Percentiles rank a stretch among this genome's conserved stretches.
phyloP scores from a whole-genome alignment of 2,797 vertebrate species.

The Pelodytes ibericus region DNA sequence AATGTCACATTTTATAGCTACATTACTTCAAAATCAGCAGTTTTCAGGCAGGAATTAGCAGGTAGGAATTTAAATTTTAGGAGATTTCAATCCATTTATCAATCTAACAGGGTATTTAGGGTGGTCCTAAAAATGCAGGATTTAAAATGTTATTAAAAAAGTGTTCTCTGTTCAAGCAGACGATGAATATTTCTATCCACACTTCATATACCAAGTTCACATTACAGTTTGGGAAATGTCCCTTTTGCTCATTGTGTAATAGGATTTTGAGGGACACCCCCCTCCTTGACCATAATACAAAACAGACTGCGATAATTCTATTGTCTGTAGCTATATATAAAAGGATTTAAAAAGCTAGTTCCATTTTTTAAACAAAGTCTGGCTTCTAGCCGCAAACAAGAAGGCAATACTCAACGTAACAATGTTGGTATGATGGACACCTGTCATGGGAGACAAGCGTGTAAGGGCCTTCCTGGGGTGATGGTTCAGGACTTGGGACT shows the following conservation, averaged over 20 bases:
- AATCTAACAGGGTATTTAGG: slow-evolving; percentile 15
- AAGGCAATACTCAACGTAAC: slow-evolving; percentile 14
- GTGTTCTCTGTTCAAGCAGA: slow-evolving; percentile 22
- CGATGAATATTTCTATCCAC: slow-evolving; percentile 38
- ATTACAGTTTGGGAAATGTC: slow-evolving; percentile 44
- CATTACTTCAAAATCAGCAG: slow-evolving; percentile 39
- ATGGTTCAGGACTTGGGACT: neutral
- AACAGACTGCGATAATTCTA: slow-evolving; percentile 43
- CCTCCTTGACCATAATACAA: slow-evolving; percentile 36
- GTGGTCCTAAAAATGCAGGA: slow-evolving; percentile 39
- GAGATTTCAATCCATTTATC: slow-evolving; percentile 26
- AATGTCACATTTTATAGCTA: neutral
- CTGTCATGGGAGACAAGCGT: slow-evolving; percentile 44
- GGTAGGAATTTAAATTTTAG: slow-evolving; percentile 33
- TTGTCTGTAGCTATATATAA: slow-evolving; percentile 42
- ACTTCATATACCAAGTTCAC: slow-evolving; percentile 48
- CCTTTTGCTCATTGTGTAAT: slow-evolving; percentile 10
- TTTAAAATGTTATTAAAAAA: slow-evolving; percentile 31
- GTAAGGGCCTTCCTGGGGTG: slow-evolving; percentile 15
- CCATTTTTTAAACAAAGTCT: slow-evolving; percentile 4
- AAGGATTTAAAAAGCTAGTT: slow-evolving; percentile 27
- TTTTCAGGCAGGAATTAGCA: slow-evolving; percentile 31
- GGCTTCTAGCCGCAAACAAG: slow-evolving; percentile 20
- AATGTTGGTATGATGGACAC: slow-evolving; percentile 48
- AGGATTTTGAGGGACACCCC: slow-evolving; percentile 17